These are phyloP conservation scores for Sebastes iracundus DNA, from an alignment of 2,797 vertebrate genomes.

Conservation along the genomic window DNA sequence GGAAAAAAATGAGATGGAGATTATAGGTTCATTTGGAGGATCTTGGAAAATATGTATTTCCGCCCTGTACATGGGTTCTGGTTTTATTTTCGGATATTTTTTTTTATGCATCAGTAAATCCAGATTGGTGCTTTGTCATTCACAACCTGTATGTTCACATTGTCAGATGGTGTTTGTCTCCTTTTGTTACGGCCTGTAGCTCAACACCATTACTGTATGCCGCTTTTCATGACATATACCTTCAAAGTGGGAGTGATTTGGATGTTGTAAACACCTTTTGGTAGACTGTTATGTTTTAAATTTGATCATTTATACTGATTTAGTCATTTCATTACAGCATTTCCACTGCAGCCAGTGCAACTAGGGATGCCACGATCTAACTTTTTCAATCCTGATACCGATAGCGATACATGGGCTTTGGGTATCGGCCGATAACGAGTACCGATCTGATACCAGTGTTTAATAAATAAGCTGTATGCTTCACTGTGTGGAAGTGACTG, in stretches of 20 bases:
- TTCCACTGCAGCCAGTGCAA: background rate
- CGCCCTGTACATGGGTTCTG: slow-evolving; percentile 21
- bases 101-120: slow-evolving; percentile 23
- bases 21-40: slow-evolving; percentile 66
- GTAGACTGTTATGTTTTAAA: background rate
- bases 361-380: too few species aligned
- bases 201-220: background rate
- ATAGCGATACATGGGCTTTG: too few species aligned
- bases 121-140: slow-evolving; percentile 38
- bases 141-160: background rate
- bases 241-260: background rate
- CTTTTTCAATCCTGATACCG: too few species aligned
- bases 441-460: too few species aligned
- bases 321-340: background rate
- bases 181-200: background rate
- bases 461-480: too few species aligned
- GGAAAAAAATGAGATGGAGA: slow-evolving; percentile 57
- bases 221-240: background rate
- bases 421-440: too few species aligned
- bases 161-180: slow-evolving; percentile 22
- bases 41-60: slow-evolving; percentile 51
- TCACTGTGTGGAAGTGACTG: too few species aligned
- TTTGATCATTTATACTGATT: background rate
- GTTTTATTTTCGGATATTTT: slow-evolving; percentile 21
- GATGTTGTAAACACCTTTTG: background rate